A percentile compares a stretch with the other conserved stretches of the same genome.
Evolutionary conservation across 2,888 invertebrate species (phyloP).

Genomic region (Diarsia rubi): DNA sequence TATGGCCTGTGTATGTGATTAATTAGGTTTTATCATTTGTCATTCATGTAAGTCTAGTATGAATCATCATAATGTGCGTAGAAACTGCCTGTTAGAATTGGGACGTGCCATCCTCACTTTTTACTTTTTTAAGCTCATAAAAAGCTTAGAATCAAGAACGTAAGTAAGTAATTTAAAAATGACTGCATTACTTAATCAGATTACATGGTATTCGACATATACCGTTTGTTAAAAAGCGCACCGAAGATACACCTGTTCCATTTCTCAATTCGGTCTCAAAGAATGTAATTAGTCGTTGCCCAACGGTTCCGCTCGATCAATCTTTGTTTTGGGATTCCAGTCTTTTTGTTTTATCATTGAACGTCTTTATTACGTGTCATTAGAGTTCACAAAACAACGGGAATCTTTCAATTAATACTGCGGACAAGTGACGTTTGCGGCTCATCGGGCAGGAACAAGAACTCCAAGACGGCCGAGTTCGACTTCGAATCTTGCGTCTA

Average conservation of each 20-base stretch:
- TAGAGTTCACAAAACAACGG: conserved; percentile 67
- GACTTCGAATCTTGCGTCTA: conserved; percentile 34
- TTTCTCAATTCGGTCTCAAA: conserved; percentile 57
- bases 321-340: conserved; percentile 66
- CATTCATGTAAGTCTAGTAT: conserved; percentile 5
- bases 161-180: conserved; percentile 19
- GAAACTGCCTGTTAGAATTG: neutral
- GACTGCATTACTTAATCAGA: conserved; percentile 30
- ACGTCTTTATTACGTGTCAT: conserved; percentile 71
- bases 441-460: conserved; percentile 71
- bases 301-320: conserved; percentile 58
- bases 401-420: conserved; percentile 75
- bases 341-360: conserved; percentile 65
- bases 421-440: conserved; percentile 76
- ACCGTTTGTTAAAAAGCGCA: conserved; percentile 41
- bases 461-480: neutral
- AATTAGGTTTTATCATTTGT: conserved; percentile 44
- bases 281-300: conserved; percentile 64
- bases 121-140: neutral
- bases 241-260: conserved; percentile 56
- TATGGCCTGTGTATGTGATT: conserved; percentile 48
- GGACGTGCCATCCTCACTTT: neutral
- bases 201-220: conserved; percentile 36
- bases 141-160: neutral
- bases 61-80: neutral